Evolutionary conservation across 2,797 vertebrate species (phyloP).

Genomic region (Sandelia bainsii): DNA sequence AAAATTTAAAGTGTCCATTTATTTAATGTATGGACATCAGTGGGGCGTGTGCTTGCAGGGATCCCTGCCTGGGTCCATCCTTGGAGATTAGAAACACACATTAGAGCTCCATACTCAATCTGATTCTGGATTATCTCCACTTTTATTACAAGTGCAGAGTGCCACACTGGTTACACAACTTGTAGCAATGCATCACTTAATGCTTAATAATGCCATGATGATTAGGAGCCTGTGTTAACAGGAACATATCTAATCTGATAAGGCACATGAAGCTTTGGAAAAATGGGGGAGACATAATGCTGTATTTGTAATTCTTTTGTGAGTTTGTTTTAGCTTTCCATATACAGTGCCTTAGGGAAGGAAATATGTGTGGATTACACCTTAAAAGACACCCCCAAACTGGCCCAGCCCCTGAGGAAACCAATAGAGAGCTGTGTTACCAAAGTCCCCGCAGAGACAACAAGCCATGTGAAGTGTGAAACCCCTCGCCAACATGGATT

Average conservation of each 20-base stretch:
- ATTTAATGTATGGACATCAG: constrained; percentile 4
- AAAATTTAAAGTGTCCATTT: background rate
- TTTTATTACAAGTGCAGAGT: background rate
- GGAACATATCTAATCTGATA: constrained; percentile 16
- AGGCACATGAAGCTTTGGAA: constrained; percentile 14
- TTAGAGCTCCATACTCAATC: background rate
- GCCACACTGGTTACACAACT: background rate
- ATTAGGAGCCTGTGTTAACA: constrained; percentile 3
- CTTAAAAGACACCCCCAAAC: constrained; percentile 73
- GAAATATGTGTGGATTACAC: constrained; percentile 73
- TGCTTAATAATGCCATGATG: background rate
- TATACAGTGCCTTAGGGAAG: constrained; percentile 57
- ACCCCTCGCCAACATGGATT: constrained; percentile 69
- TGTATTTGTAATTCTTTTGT: constrained; percentile 64
- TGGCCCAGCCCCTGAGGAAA: constrained; percentile 65
- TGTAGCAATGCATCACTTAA: background rate
- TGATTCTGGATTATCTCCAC: background rate
- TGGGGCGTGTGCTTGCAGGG: background rate
- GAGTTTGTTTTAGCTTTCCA: constrained; percentile 60
- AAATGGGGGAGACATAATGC: constrained; percentile 13
- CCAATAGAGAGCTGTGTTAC: constrained; percentile 71
- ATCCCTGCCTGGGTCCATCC: background rate
- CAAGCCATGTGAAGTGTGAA: constrained; percentile 81
- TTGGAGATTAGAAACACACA: background rate
- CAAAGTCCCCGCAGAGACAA: constrained; percentile 79